Evolutionary conservation across 2,113 vertebrate species (phyloP), one percentile per base, ranked within the genome.

Genomic region (Syngnathus typhle): DNA sequence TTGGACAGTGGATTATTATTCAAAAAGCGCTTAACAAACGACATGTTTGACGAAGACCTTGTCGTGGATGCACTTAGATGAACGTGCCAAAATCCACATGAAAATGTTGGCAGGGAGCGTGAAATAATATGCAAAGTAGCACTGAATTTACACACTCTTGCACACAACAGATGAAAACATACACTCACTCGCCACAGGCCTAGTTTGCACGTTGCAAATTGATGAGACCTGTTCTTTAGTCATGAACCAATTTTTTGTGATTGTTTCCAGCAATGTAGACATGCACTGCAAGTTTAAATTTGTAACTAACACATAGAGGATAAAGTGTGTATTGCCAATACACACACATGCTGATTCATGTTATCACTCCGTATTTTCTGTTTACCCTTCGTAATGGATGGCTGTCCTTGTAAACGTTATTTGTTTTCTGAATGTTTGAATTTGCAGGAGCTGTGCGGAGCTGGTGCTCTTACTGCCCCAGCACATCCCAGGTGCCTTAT

Each of bases 381-480:
- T 54, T 64, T 4, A 1, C 9, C 27, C n/a, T 56, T 43, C 16
- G 12, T 59, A 63, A 19, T 39, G 32, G 62, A 39, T 16, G 58
- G 39, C 51, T 77, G 16, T 73, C 62, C n/a, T 69, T 60, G 54
- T 64, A 39, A 15, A 44, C 63, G 64, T 73, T 43, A 60, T 75
- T 70, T 73, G 41, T 56, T 54, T 64, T 44, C 21, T 8, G 61
- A 27, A 67, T 83, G 69, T 78, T 82, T 81, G 68, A 19, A 65
- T 82, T 75, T 18, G 58, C 87, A 99, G 97, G 94, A 99, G 95
- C 91, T 99, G 96, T 91, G 93, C 94, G 85, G 95, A 99, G 90
- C 93, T 98, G 90, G 87, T 99, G 62, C 86, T 99, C 51, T 94
- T 94, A 87, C 87, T 97, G 84, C 94, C 94, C 85, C 90, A 95